These are phyloP conservation scores for Hedychridium roseum DNA, from an alignment of 2,888 invertebrate genomes.

Conservation along the genomic window DNA sequence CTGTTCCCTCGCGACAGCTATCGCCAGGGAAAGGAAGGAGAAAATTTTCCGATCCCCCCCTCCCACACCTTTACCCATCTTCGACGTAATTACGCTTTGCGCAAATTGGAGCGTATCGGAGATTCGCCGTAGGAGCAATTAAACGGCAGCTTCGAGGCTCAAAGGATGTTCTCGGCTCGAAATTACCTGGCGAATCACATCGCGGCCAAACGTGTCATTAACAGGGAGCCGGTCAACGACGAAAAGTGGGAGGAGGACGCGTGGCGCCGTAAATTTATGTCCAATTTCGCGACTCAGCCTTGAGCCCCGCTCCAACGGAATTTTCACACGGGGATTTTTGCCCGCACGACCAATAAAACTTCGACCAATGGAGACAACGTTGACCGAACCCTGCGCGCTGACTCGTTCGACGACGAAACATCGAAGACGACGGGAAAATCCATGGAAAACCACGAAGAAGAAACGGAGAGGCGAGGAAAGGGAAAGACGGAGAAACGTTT, in stretches of 20 bases:
- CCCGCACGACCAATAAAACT: constrained; percentile 46
- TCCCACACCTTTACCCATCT: no score
- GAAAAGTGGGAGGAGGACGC: constrained; percentile 6
- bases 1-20: no score
- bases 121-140: constrained; percentile 18
- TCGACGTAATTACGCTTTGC: no score
- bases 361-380: constrained; percentile 27
- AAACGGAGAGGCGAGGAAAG: not conserved
- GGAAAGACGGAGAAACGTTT: not conserved
- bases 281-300: constrained; percentile 47
- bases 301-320: constrained; percentile 42
- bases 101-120: no score
- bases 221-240: constrained; percentile 12
- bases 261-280: constrained; percentile 47
- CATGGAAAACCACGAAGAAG: not conserved
- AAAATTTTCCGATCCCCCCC: no score
- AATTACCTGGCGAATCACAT: no score
- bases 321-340: constrained; percentile 49
- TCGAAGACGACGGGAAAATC: not conserved
- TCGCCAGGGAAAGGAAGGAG: no score
- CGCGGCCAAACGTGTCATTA: no score
- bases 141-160: not conserved
- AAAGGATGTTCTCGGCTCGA: no score
- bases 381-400: constrained; percentile 3
- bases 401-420: constrained; percentile 1